phyloP scores from a whole-genome alignment of 2,113 vertebrate genomes.

The Natator depressus region DNA sequence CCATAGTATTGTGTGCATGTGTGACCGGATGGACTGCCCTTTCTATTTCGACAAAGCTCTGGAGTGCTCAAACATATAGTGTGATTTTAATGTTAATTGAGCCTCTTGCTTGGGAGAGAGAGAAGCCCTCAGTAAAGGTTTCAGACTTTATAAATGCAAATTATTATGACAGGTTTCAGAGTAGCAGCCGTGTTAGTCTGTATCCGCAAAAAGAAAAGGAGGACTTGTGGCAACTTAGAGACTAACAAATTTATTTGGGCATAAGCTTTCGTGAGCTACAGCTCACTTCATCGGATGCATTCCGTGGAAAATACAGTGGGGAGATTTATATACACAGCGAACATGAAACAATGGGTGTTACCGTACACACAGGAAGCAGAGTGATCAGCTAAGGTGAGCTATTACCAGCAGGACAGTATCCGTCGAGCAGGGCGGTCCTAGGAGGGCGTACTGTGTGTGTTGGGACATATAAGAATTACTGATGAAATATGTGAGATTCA shows the following conservation, averaged over 20 bases:
- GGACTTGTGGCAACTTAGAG: too few relatives aligned
- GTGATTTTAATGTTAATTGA: conserved; percentile 1
- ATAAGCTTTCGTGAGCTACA: too few relatives aligned
- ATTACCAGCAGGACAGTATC: too few relatives aligned
- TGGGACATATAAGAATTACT: background rate
- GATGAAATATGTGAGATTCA: background rate
- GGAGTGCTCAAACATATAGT: background rate
- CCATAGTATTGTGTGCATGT: background rate
- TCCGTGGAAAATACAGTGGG: too few relatives aligned
- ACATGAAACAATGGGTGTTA: too few relatives aligned
- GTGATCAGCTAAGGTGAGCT: too few relatives aligned
- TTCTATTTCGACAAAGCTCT: background rate
- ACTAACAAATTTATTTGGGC: too few relatives aligned
- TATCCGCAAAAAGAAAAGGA: too few relatives aligned
- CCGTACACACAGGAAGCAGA: too few relatives aligned
- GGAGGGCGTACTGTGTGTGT: background rate
- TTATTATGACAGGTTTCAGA: background rate
- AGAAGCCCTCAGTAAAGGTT: background rate
- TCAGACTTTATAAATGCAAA: background rate
- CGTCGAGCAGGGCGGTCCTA: background rate
- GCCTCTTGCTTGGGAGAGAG: background rate
- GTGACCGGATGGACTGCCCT: background rate
- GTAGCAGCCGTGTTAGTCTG: too few relatives aligned
- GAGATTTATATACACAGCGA: too few relatives aligned
- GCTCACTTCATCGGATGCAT: too few relatives aligned